These are phyloP conservation scores for Heliconius ethilla DNA, from an alignment of 2,888 invertebrate species.

Conservation along the genomic window DNA sequence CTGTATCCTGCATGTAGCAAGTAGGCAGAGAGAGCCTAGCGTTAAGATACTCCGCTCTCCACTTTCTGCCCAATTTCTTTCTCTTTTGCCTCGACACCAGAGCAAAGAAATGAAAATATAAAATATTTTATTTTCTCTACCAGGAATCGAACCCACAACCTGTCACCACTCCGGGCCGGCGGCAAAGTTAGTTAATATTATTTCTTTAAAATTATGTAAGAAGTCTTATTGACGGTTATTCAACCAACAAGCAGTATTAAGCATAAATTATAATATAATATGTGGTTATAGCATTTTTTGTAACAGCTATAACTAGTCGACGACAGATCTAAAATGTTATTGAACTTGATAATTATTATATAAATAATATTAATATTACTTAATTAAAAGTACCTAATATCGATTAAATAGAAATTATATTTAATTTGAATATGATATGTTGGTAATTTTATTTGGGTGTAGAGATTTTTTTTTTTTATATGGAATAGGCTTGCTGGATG, in stretches of 20 bases:
- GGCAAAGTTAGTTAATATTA: neutral
- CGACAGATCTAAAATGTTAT: neutral
- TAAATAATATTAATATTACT: neutral
- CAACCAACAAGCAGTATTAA: slow-evolving; percentile 1
- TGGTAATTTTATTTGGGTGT: no score
- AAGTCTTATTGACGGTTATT: slow-evolving; percentile 8
- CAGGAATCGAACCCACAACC: no score
- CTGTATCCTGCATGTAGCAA: no score
- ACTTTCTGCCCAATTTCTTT: no score
- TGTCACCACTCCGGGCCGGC: no score
- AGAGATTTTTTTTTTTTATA: no score
- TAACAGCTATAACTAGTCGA: neutral
- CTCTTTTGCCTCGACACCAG: no score
- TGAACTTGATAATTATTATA: slow-evolving; percentile 14
- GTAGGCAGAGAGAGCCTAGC: no score
- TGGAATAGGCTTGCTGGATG: no score
- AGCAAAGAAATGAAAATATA: no score
- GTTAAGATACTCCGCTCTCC: no score
- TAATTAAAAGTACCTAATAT: neutral
- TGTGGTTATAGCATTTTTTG: neutral
- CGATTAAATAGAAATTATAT: neutral
- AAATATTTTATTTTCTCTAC: no score
- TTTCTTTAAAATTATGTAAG: slow-evolving; percentile 6
- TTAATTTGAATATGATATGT: neutral
- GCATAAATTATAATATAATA: slow-evolving; percentile 23